phyloP scores from a whole-genome alignment of 2,888 invertebrate species.

The Caradrina kadenii region DNA sequence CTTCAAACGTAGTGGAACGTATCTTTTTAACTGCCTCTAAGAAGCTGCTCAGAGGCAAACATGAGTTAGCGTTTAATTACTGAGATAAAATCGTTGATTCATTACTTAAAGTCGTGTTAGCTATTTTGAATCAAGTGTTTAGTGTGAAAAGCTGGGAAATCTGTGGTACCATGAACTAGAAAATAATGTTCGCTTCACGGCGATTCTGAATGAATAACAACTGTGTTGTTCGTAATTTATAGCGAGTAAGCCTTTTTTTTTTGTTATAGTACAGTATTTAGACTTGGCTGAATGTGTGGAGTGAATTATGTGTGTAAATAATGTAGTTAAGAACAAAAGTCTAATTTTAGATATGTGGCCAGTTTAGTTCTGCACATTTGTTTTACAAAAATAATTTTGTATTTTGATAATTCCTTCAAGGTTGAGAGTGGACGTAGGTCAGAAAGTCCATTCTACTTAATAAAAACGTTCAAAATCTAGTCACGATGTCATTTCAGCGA shows the following conservation, averaged over 20 bases:
- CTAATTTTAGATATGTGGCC: background rate
- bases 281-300: slow-evolving; percentile 8
- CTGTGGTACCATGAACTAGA: slow-evolving; percentile 37
- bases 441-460: no score
- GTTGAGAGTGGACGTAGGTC: no score
- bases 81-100: slow-evolving; percentile 58
- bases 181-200: slow-evolving; percentile 18
- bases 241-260: slow-evolving; percentile 44
- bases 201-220: slow-evolving; percentile 52
- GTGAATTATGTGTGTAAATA: slow-evolving; percentile 9
- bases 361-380: no score
- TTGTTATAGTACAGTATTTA: slow-evolving; percentile 12
- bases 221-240: slow-evolving; percentile 38
- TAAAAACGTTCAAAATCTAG: no score
- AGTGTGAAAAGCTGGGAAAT: slow-evolving; percentile 40
- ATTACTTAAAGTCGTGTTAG: slow-evolving; percentile 47
- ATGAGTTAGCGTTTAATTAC: slow-evolving; percentile 51
- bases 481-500: no score
- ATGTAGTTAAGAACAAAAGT: background rate
- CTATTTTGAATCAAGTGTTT: slow-evolving; percentile 56
- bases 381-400: no score
- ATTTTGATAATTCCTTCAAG: no score
- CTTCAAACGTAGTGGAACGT: slow-evolving; percentile 61
- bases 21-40: slow-evolving; percentile 57
- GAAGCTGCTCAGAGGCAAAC: slow-evolving; percentile 45